Conservation (phyloP, 1,140 invertebrate species). For the Ceratitis capitata region DNA sequence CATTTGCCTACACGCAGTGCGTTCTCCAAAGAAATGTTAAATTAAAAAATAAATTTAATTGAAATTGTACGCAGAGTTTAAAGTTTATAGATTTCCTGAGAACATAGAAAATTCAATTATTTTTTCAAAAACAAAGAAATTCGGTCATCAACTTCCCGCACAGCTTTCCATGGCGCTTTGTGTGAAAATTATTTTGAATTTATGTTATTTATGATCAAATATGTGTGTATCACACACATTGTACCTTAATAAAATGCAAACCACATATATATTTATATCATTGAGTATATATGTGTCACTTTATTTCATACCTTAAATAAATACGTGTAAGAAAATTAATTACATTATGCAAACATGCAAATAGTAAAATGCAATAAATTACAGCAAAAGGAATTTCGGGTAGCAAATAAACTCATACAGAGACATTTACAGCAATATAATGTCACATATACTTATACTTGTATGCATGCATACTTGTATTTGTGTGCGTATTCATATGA, state of each 20-base stretch:
- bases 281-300: background rate
- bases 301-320: background rate
- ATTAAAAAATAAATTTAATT: background rate
- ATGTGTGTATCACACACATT: too few relatives aligned
- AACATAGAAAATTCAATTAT: too few relatives aligned
- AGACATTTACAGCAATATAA: background rate
- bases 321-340: constrained; percentile 36
- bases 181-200: background rate
- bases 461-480: background rate
- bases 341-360: constrained; percentile 40
- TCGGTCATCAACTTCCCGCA: too few relatives aligned
- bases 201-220: background rate
- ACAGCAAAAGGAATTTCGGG: constrained; percentile 18
- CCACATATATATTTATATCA: background rate
- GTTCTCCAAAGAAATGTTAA: too few relatives aligned
- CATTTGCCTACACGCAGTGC: too few relatives aligned
- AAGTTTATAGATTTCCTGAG: background rate
- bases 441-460: background rate
- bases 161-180: background rate
- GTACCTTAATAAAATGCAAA: too few relatives aligned
- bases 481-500: background rate
- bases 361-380: constrained; percentile 39
- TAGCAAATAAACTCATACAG: background rate
- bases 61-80: background rate
- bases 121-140: background rate